Evolutionary conservation across 2,888 invertebrate species (phyloP).

Genomic region (Euplexia lucipara): DNA sequence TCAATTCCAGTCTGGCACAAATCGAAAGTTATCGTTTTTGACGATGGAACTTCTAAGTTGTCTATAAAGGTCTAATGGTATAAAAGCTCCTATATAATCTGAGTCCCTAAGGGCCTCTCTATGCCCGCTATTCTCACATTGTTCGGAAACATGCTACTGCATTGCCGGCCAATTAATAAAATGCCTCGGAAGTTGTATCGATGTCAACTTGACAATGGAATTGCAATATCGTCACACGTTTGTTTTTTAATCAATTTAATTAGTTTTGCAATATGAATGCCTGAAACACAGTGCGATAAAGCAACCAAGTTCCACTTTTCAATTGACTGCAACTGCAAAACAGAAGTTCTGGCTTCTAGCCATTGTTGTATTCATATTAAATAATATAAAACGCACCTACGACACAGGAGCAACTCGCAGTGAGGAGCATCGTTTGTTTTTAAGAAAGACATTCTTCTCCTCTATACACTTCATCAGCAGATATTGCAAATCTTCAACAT

Average conservation of each 20-base stretch:
- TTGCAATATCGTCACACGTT: conserved; percentile 23
- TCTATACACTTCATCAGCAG: too few relatives aligned
- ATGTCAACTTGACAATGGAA: conserved; percentile 33
- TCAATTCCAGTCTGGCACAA: background rate
- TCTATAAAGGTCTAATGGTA: background rate
- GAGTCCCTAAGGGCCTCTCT: background rate
- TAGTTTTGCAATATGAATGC: conserved; percentile 14
- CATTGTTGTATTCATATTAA: conserved; percentile 1
- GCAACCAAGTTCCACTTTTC: background rate
- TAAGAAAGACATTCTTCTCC: too few relatives aligned
- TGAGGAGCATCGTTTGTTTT: too few relatives aligned
- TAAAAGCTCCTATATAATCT: conserved; percentile 4
- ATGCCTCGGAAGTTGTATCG: conserved; percentile 12
- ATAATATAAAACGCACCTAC: too few relatives aligned
- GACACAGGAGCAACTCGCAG: too few relatives aligned
- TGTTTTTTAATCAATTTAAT: conserved; percentile 49
- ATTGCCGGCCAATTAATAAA: conserved; percentile 23
- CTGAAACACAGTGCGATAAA: conserved; percentile 1
- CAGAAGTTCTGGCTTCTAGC: background rate
- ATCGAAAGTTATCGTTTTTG: background rate
- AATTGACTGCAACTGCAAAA: background rate
- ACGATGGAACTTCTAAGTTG: background rate
- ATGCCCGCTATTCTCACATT: conserved; percentile 9
- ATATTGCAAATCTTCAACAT: too few relatives aligned
- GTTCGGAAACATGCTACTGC: conserved; percentile 30